Percentiles rank a stretch among this genome's conserved stretches.
These are phyloP conservation scores for Leptinotarsa haldemani DNA, from an alignment of 2,888 invertebrate genomes.

Conservation along the genomic window DNA sequence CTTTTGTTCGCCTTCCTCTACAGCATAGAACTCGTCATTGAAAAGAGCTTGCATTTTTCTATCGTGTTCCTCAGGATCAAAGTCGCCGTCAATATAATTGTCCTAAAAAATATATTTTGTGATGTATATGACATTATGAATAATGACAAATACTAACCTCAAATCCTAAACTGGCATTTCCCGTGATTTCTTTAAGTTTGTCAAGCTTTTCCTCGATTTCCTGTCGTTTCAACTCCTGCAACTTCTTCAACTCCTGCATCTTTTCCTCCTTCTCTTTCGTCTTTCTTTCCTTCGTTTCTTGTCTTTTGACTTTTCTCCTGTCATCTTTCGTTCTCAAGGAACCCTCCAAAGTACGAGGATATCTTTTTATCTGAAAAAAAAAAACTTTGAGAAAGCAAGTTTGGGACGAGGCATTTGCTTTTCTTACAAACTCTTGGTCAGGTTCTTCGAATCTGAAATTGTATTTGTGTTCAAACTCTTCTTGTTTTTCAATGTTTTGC, in stretches of 20 bases:
- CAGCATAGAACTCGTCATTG: slow-evolving; percentile 86
- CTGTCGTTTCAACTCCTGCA: slow-evolving; percentile 87
- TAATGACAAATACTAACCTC: slow-evolving; percentile 62
- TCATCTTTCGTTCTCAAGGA: slow-evolving; percentile 86
- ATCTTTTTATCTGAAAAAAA: slow-evolving; percentile 79
- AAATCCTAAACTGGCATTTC: slow-evolving; percentile 79
- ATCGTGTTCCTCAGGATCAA: slow-evolving; percentile 91
- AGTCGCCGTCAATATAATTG: slow-evolving; percentile 88
- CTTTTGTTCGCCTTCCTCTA: slow-evolving; percentile 77
- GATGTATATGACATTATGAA: neutral
- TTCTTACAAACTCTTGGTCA: slow-evolving; percentile 85
- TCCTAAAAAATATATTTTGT: slow-evolving; percentile 65
- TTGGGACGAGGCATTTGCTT: too few relatives aligned
- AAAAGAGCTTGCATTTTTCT: slow-evolving; percentile 87
- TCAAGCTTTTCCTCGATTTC: slow-evolving; percentile 92
- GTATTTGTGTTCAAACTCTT: slow-evolving; percentile 92
- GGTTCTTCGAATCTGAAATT: slow-evolving; percentile 98
- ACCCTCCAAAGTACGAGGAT: slow-evolving; percentile 86
- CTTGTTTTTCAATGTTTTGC: slow-evolving; percentile 81
- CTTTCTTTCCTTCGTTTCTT: slow-evolving; percentile 79
- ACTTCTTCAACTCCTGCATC: slow-evolving; percentile 86
- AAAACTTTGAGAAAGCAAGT: neutral
- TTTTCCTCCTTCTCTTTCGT: slow-evolving; percentile 82
- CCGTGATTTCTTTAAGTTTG: slow-evolving; percentile 88
- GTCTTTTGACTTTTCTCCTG: slow-evolving; percentile 81